A percentile compares a stretch with the other conserved stretches of the same genome.
Evolutionary conservation across 2,113 vertebrate genomes (phyloP).

Genomic region (Lichenostomus cassidix): DNA sequence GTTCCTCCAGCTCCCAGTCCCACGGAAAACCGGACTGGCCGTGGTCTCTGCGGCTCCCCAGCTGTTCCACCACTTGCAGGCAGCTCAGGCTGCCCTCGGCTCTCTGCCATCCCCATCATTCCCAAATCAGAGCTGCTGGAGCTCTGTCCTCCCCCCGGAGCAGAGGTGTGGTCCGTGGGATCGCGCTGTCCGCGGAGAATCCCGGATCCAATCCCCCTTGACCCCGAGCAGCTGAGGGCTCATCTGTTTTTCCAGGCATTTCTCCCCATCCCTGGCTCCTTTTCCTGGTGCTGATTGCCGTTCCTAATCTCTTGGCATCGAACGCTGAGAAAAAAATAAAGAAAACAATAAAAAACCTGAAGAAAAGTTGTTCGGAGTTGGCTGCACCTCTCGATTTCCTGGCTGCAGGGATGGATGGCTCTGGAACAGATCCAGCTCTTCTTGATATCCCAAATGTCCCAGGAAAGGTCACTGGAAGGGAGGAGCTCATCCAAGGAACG

Average conservation of each 20-base stretch:
- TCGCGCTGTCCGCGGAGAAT: background rate
- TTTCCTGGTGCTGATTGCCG: background rate
- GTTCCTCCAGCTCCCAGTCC: background rate
- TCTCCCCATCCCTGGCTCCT: background rate
- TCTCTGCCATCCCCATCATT: background rate
- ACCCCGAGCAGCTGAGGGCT: background rate
- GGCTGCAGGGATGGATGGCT: conserved; percentile 1
- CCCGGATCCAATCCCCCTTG: background rate
- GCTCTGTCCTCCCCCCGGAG: background rate
- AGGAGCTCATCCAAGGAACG: background rate
- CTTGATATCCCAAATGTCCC: background rate
- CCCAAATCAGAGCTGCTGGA: background rate
- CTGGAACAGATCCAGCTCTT: background rate
- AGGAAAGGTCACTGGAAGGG: conserved; percentile 37
- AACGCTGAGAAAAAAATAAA: background rate
- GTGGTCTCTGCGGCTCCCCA: background rate
- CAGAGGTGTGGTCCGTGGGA: conserved; percentile 56
- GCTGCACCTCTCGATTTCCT: background rate
- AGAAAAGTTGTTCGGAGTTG: background rate
- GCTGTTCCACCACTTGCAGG: background rate
- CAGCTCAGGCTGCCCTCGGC: background rate
- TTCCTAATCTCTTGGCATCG: conserved; percentile 56
- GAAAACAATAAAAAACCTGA: background rate
- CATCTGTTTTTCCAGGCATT: conserved; percentile 46
- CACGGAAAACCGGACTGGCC: background rate